Evolutionary conservation across 2,888 invertebrate species (phyloP).

Genomic region (Sesia apiformis): DNA sequence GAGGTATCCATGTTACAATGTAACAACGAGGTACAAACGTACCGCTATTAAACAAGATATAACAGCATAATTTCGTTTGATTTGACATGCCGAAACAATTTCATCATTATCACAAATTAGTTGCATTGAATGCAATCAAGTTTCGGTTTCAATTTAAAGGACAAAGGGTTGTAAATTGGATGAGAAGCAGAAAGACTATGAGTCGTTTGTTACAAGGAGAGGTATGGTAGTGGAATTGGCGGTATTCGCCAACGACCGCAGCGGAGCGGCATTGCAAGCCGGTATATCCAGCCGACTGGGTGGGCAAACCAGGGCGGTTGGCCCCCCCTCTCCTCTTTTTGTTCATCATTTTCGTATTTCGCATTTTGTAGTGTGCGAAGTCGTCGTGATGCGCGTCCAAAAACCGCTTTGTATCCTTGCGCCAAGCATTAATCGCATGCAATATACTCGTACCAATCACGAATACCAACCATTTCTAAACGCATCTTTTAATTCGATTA

Average conservation of each 20-base stretch:
- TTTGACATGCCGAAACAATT: slow-evolving; percentile 74
- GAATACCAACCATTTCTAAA: not conserved
- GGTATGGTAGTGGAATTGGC: slow-evolving; percentile 63
- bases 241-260: slow-evolving; percentile 67
- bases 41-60: slow-evolving; percentile 70
- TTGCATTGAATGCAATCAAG: slow-evolving; percentile 11
- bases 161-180: slow-evolving; percentile 27
- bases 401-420: slow-evolving; percentile 15
- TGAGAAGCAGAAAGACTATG: slow-evolving; percentile 24
- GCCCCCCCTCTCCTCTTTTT: slow-evolving; percentile 48
- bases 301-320: slow-evolving; percentile 58
- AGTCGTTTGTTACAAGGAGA: slow-evolving; percentile 39
- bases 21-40: slow-evolving; percentile 50
- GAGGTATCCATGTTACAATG: slow-evolving; percentile 45
- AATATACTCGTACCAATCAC: not conserved
- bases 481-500: not conserved
- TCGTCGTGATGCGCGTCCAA: slow-evolving; percentile 20
- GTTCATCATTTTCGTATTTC: slow-evolving; percentile 44
- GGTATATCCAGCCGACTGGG: slow-evolving; percentile 51
- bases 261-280: slow-evolving; percentile 49
- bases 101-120: slow-evolving; percentile 70
- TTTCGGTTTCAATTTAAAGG: slow-evolving; percentile 18
- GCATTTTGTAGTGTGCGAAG: slow-evolving; percentile 43
- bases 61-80: slow-evolving; percentile 74
- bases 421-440: not conserved